A percentile compares a stretch with the other conserved stretches of the same genome.
Evolutionary conservation across 2,888 invertebrate genomes (phyloP).

Genomic region (Mythimna ferrago): DNA sequence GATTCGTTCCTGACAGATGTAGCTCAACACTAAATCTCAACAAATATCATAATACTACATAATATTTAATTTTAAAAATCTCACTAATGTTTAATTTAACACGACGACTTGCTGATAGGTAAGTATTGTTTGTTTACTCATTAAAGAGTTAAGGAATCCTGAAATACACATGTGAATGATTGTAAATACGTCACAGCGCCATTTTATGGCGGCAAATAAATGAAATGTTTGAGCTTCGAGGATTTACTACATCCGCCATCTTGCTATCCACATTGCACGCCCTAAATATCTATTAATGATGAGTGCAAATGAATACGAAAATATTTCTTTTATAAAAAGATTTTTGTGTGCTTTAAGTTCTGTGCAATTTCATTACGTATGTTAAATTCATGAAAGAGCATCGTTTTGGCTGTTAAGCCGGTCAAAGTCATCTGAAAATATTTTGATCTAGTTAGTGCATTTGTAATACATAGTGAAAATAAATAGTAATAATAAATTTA

Average conservation of each 20-base stretch:
- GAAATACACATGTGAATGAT: conserved; percentile 27
- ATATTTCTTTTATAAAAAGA: conserved; percentile 40
- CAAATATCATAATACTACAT: conserved; percentile 61
- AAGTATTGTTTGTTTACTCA: conserved; percentile 48
- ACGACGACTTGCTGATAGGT: conserved; percentile 62
- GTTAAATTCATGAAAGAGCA: conserved; percentile 34
- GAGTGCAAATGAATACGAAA: conserved; percentile 53
- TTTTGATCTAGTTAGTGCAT: conserved; percentile 44
- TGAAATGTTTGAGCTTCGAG: conserved; percentile 55
- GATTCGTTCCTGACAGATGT: too few species aligned
- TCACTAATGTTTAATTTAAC: conserved; percentile 69
- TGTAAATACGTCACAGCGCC: conserved; percentile 40
- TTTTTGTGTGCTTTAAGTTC: conserved; percentile 32
- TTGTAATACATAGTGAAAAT: conserved; percentile 28
- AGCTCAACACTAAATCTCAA: conserved; percentile 45
- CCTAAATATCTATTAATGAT: conserved; percentile 23
- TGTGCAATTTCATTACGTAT: conserved; percentile 29
- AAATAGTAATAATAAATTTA: conserved; percentile 23
- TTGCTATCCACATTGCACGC: conserved; percentile 31
- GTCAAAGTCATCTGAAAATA: conserved; percentile 51
- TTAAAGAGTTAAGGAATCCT: conserved; percentile 34
- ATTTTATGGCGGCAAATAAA: conserved; percentile 54
- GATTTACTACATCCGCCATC: conserved; percentile 36
- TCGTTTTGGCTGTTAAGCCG: conserved; percentile 28
- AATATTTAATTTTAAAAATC: conserved; percentile 66